Evolutionary conservation across 2,888 invertebrate genomes (phyloP).

Genomic region (Tricholauxania praeusta): DNA sequence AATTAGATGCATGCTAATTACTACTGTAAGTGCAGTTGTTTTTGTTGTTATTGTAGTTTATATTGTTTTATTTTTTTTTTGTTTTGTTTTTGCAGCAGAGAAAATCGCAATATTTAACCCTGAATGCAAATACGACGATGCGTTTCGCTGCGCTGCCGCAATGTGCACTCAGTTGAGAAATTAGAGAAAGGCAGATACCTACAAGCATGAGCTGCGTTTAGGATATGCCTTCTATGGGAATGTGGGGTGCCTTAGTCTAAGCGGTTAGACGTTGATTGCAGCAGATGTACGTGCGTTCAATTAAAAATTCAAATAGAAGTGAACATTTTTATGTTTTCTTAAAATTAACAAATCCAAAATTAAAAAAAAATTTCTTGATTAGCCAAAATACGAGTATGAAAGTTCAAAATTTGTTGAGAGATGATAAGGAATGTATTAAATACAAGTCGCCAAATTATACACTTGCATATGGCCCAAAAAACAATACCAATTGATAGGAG

Average conservation of each 20-base stretch:
- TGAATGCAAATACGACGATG: constrained; percentile 42
- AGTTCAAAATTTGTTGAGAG: too few species aligned
- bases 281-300: constrained; percentile 5
- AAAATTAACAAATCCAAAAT: constrained; percentile 1
- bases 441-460: too few species aligned
- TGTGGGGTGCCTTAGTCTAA: too few species aligned
- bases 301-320: neutral
- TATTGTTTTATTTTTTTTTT: constrained; percentile 19
- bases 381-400: too few species aligned
- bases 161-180: constrained; percentile 42
- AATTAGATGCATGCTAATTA: constrained; percentile 44
- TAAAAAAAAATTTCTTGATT: too few species aligned
- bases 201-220: neutral
- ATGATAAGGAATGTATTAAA: too few species aligned
- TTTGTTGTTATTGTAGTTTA: constrained; percentile 20
- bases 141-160: constrained; percentile 14
- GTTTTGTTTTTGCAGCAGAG: constrained; percentile 16
- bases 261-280: neutral
- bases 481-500: too few species aligned
- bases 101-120: constrained; percentile 39
- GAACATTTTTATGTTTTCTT: neutral
- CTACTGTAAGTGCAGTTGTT: constrained; percentile 11
- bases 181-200: constrained; percentile 27
- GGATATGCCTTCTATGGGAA: too few species aligned
- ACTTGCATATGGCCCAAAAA: too few species aligned